phyloP scores from a whole-genome alignment of 2,888 invertebrate genomes.

The Phlogophora meticulosa region DNA sequence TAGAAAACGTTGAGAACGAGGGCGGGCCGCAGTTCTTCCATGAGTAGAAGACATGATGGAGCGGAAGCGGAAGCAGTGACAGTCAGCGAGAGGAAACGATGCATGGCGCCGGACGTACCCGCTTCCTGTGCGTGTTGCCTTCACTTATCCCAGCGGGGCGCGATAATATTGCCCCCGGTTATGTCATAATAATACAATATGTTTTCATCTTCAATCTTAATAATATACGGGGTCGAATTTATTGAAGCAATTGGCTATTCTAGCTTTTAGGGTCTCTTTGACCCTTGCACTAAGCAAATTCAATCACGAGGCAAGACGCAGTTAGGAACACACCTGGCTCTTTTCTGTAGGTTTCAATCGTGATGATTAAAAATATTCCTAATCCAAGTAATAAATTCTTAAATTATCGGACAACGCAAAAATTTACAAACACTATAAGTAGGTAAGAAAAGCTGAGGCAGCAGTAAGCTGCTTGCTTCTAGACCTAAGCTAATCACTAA shows the following conservation, averaged over 20 bases:
- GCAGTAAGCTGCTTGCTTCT: too few species aligned
- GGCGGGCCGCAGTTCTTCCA: slow-evolving; percentile 76
- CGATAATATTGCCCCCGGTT: slow-evolving; percentile 75
- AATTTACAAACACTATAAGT: too few species aligned
- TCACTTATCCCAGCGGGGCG: slow-evolving; percentile 88
- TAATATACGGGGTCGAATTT: background rate
- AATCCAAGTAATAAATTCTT: too few species aligned
- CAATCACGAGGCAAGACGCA: background rate
- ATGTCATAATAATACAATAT: slow-evolving; percentile 66
- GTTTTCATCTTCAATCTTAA: slow-evolving; percentile 8
- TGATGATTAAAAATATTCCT: background rate
- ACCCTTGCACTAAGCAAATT: background rate
- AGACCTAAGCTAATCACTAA: too few species aligned
- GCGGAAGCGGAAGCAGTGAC: slow-evolving; percentile 88
- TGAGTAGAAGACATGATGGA: slow-evolving; percentile 79
- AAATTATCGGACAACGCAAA: too few species aligned
- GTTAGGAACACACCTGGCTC: background rate
- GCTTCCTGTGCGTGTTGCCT: slow-evolving; percentile 86
- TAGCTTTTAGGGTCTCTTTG: background rate
- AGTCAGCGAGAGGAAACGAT: slow-evolving; percentile 84
- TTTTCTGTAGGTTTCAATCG: background rate
- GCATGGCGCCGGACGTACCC: slow-evolving; percentile 87
- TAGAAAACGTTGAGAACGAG: slow-evolving; percentile 78
- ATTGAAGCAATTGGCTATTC: background rate
- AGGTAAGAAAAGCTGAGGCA: too few species aligned